Evolutionary conservation across 2,888 invertebrate genomes (phyloP).

Genomic region (Leptopilina myrica): DNA sequence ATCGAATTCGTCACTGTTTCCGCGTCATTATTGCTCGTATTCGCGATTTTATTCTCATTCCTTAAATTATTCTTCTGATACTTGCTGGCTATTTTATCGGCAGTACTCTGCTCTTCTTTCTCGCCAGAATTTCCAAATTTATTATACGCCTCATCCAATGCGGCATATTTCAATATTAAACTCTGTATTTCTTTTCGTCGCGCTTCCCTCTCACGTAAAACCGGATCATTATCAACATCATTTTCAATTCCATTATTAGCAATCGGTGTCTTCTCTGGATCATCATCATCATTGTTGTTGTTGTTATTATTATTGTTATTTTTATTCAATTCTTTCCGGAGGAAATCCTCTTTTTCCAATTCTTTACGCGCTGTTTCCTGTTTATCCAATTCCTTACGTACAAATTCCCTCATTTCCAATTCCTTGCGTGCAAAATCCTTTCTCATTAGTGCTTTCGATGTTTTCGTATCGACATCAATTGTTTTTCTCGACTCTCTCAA

Average conservation of each 20-base stretch:
- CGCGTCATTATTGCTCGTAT: conserved; percentile 44
- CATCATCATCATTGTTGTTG: conserved; percentile 50
- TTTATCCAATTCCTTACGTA: neutral
- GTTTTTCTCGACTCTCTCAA: conserved; percentile 40
- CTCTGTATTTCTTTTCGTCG: conserved; percentile 90
- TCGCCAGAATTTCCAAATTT: conserved; percentile 77
- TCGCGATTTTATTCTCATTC: conserved; percentile 53
- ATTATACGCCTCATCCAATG: conserved; percentile 85
- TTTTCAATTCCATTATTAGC: conserved; percentile 71
- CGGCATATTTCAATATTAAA: conserved; percentile 89
- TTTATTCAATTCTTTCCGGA: neutral
- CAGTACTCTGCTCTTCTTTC: conserved; percentile 63
- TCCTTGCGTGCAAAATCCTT: neutral
- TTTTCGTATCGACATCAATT: neutral
- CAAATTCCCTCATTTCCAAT: conserved; percentile 1
- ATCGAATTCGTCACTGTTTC: conserved; percentile 50
- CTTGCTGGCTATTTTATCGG: conserved; percentile 74
- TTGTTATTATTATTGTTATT: neutral
- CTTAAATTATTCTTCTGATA: conserved; percentile 64
- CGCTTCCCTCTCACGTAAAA: conserved; percentile 85
- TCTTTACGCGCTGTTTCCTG: neutral
- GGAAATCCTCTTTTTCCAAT: too few relatives aligned
- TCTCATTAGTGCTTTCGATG: neutral
- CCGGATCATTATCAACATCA: conserved; percentile 79
- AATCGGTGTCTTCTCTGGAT: conserved; percentile 75